Percentiles rank a stretch among this genome's conserved stretches.
phyloP scores from a whole-genome alignment of 2,113 vertebrate species.

The Cyrtonyx montezumae region DNA sequence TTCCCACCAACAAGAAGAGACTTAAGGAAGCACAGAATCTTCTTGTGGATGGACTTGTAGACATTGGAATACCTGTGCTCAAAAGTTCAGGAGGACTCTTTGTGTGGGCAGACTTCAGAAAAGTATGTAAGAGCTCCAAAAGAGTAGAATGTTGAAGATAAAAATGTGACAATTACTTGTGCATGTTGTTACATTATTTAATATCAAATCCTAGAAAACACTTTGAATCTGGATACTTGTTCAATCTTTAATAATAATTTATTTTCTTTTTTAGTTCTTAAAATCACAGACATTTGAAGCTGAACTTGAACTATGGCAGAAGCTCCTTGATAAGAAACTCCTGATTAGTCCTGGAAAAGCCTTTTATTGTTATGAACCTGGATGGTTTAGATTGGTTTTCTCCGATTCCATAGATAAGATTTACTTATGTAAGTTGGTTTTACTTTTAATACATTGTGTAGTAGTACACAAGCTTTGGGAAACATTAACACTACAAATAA shows the following conservation, averaged over 20 bases:
- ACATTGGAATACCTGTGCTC: slow-evolving; percentile 38
- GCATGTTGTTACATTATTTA: background rate
- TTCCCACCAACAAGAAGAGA: slow-evolving; percentile 46
- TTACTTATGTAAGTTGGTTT: slow-evolving; percentile 28
- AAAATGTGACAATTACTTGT: background rate
- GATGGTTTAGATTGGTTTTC: slow-evolving; percentile 60
- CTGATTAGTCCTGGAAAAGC: slow-evolving; percentile 45
- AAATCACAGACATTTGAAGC: slow-evolving; percentile 55
- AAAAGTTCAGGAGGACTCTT: slow-evolving; percentile 46
- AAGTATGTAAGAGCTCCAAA: slow-evolving; percentile 7
- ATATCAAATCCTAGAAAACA: background rate
- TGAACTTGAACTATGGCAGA: slow-evolving; percentile 54
- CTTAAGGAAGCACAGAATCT: slow-evolving; percentile 30
- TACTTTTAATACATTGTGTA: background rate
- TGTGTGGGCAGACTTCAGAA: slow-evolving; percentile 68
- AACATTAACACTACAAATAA: background rate
- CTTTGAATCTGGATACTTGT: background rate
- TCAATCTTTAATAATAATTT: background rate
- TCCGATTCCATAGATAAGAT: slow-evolving; percentile 15
- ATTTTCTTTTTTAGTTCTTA: slow-evolving; percentile 27
- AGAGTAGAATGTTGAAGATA: background rate
- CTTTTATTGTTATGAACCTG: slow-evolving; percentile 52
- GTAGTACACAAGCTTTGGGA: background rate
- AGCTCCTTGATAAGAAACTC: slow-evolving; percentile 42
- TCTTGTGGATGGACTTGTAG: slow-evolving; percentile 32